phyloP scores from a whole-genome alignment of 1,140 invertebrate genomes.

The Drosophila carrolli region DNA sequence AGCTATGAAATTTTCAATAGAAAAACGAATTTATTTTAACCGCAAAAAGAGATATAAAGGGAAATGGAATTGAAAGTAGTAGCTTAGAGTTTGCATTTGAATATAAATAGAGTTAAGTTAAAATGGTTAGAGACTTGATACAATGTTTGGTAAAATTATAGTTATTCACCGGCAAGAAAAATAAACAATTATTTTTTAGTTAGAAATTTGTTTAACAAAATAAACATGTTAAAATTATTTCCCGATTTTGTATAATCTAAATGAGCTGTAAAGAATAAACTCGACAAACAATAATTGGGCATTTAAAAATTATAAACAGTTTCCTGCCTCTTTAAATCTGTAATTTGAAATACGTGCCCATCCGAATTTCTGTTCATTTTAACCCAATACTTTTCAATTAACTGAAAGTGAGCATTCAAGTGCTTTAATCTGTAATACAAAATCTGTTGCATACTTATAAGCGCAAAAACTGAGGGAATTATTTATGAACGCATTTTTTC shows the following conservation, averaged over 20 bases:
- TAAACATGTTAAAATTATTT: too few relatives aligned
- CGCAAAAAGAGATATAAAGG: constrained; percentile 11
- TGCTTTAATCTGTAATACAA: constrained; percentile 33
- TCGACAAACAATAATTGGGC: background rate
- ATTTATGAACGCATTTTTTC: constrained; percentile 26
- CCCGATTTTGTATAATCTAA: too few relatives aligned
- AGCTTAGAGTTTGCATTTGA: constrained; percentile 17
- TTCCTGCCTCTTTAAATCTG: background rate
- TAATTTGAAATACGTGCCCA: background rate
- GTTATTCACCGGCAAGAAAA: background rate
- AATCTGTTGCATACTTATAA: constrained; percentile 29
- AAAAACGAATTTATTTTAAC: background rate
- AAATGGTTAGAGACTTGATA: background rate
- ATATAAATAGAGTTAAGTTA: constrained; percentile 22
- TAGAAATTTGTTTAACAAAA: too few relatives aligned
- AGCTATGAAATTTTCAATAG: constrained; percentile 50
- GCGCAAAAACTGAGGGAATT: background rate
- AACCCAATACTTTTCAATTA: constrained; percentile 26
- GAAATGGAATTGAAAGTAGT: background rate
- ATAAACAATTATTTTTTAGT: background rate
- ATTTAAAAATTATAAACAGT: background rate
- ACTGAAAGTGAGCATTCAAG: constrained; percentile 32
- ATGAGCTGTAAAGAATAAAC: too few relatives aligned
- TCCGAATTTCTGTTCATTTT: constrained; percentile 20
- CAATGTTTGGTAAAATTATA: background rate